A percentile compares a stretch with the other conserved stretches of the same genome.
Evolutionary conservation across 2,888 invertebrate species (phyloP).

Genomic region (Choristoneura rosaceana): DNA sequence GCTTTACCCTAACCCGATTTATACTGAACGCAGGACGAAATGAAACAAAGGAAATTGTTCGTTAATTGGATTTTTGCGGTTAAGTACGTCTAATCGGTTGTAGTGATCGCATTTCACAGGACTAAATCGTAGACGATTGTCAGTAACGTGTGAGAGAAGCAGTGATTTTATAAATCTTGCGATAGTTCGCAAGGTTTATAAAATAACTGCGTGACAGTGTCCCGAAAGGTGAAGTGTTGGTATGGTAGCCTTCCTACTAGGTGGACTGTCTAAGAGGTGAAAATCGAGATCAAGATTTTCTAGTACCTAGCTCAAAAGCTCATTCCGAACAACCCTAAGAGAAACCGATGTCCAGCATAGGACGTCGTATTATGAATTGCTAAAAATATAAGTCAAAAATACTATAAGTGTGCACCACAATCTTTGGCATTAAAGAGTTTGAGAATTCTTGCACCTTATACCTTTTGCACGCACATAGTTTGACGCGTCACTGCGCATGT

Average conservation of each 20-base stretch:
- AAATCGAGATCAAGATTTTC: neutral
- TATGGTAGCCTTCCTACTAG: neutral
- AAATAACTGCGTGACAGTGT: neutral
- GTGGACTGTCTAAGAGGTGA: neutral
- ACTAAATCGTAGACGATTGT: no score
- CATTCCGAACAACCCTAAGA: neutral
- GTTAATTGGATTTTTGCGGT: constrained; percentile 28
- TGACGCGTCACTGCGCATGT: constrained; percentile 41
- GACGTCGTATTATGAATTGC: neutral
- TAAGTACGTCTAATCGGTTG: constrained; percentile 11
- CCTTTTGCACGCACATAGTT: constrained; percentile 39
- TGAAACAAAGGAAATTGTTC: constrained; percentile 14
- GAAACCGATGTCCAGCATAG: neutral
- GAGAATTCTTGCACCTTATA: constrained; percentile 30
- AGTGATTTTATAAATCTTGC: no score
- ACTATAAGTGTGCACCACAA: constrained; percentile 2
- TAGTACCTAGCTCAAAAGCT: neutral
- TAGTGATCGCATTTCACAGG: constrained; percentile 5
- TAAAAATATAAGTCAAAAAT: neutral
- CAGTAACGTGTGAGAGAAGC: no score
- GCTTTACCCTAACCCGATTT: constrained; percentile 15
- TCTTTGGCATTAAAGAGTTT: constrained; percentile 21
- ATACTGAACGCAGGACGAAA: constrained; percentile 6
- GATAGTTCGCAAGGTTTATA: neutral
- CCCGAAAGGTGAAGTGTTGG: no score